Evolutionary conservation across 2,113 vertebrate species (phyloP).

Genomic region (Hippolais icterina): DNA sequence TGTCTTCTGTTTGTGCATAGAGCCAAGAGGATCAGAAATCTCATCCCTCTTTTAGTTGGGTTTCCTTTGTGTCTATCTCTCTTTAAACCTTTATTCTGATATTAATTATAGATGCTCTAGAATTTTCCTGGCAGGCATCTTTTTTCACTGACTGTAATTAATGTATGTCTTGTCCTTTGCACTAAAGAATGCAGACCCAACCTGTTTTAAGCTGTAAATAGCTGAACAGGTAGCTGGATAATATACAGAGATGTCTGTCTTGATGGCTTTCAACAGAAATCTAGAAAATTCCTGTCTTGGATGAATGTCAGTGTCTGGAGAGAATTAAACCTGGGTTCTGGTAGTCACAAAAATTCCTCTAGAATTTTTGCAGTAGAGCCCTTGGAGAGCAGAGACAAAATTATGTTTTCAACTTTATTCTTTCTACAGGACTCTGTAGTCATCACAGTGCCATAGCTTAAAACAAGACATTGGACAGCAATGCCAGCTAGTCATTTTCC

Average conservation of each 20-base stretch:
- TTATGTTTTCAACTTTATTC: not conserved
- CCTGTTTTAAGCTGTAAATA: not conserved
- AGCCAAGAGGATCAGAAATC: not conserved
- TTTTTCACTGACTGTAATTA: not conserved
- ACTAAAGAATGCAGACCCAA: not conserved
- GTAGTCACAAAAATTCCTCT: not conserved
- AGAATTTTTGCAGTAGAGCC: not conserved
- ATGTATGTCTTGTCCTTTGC: not conserved
- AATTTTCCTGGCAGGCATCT: not conserved
- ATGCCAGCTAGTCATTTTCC: not conserved
- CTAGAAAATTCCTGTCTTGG: not conserved
- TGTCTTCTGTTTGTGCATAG: not conserved
- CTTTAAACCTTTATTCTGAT: not conserved
- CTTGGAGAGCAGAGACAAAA: not conserved
- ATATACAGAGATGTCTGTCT: not conserved
- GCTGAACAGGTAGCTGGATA: not conserved
- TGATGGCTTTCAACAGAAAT: not conserved
- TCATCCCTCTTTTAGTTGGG: not conserved
- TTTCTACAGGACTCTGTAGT: not conserved
- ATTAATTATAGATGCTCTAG: not conserved
- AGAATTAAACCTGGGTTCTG: not conserved
- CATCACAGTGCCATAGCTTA: not conserved
- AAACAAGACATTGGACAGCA: not conserved
- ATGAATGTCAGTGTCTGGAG: not conserved
- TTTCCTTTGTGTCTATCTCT: not conserved